Base-by-base conservation (phyloP, 2,113 vertebrate species). In the Lucifuga dentata region DNA sequence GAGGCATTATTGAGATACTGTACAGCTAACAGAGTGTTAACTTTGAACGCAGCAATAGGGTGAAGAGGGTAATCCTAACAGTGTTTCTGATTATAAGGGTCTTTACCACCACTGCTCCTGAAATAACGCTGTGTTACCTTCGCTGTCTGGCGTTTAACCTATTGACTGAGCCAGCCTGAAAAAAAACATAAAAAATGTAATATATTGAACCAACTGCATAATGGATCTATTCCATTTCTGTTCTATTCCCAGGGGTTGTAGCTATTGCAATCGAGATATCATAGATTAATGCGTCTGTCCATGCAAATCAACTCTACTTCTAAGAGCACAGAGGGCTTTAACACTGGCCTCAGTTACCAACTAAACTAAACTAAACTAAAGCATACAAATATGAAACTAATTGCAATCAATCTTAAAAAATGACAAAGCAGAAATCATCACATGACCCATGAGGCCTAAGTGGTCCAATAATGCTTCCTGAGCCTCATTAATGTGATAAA, bases 241-340 rank as follows among this genome's bases (percentile, higher is more conserved):
- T 72, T 73, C 50, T 74, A 63, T 78, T 86, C 73, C 58, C 5
- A 81, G 76, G 75, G 13, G 83, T 56, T 81, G 83, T 53, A 85
- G 45, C 35, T 53, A 58, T 78, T 78, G 36, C 78, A 74, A 84
- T 79, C 87, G 87, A 91, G 89, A 93, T 88, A 93, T 89, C 87
- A 70, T 64, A 58, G 89, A 92, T 92, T 91, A 90, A 90, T 84
- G 78, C 74, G 58, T 19, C 84, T 80, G 79, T 89, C 88, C 85
- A 20, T 84, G 66, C 68, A 73, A 81, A 88, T 84, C 80, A 91
- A 93, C 92, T 89, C 89, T 88, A 92, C 72, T 91, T 90, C 91
- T 69, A 87, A 78, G 87, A 85, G 85, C 79, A 82, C 76, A 67
- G 81, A 48, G 16, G 0, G 1, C 76, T 85, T 23, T 36, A 19